Percentiles rank a stretch among this genome's conserved stretches.
These are phyloP conservation scores for Stigmatopora argus DNA, from an alignment of 2,113 vertebrate species.

Conservation along the genomic window DNA sequence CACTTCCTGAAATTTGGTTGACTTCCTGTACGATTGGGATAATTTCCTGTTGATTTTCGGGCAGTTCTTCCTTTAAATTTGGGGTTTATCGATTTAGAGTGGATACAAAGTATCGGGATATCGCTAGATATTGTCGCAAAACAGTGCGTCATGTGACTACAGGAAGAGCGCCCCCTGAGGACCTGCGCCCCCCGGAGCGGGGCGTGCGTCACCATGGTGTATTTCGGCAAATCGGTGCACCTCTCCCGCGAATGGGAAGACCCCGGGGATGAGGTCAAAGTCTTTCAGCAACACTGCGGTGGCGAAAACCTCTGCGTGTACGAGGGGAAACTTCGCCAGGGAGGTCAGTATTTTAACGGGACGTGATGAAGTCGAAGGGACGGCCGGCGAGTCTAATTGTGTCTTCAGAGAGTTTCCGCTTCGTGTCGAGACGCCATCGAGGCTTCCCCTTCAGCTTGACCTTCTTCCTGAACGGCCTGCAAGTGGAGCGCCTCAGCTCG, in stretches of 20 bases:
- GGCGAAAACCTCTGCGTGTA: conserved; percentile 93
- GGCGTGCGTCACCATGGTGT: conserved; percentile 80
- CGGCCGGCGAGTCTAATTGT: neutral
- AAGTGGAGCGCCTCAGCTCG: conserved; percentile 88
- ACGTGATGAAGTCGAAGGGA: too few relatives aligned
- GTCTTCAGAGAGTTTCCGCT: conserved; percentile 82
- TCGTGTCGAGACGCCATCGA: conserved; percentile 81
- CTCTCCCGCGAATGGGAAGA: conserved; percentile 68
- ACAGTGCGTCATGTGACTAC: conserved; percentile 1
- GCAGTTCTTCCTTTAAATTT: too few relatives aligned
- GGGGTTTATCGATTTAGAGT: too few relatives aligned
- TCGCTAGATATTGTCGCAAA: neutral
- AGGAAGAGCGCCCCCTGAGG: conserved; percentile 74
- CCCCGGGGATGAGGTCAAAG: conserved; percentile 80
- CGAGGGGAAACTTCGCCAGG: conserved; percentile 78
- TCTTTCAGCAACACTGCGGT: conserved; percentile 93
- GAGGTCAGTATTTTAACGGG: conserved; percentile 71
- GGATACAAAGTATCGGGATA: too few relatives aligned
- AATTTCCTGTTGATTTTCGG: too few relatives aligned
- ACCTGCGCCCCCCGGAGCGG: conserved; percentile 70
- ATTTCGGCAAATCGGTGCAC: conserved; percentile 79
- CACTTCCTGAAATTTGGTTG: too few relatives aligned
- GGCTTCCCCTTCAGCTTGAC: conserved; percentile 96
- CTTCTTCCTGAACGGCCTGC: conserved; percentile 86
- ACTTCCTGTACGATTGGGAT: too few relatives aligned